phyloP scores from a whole-genome alignment of 2,888 invertebrate genomes.

The Tanypteryx hageni region DNA sequence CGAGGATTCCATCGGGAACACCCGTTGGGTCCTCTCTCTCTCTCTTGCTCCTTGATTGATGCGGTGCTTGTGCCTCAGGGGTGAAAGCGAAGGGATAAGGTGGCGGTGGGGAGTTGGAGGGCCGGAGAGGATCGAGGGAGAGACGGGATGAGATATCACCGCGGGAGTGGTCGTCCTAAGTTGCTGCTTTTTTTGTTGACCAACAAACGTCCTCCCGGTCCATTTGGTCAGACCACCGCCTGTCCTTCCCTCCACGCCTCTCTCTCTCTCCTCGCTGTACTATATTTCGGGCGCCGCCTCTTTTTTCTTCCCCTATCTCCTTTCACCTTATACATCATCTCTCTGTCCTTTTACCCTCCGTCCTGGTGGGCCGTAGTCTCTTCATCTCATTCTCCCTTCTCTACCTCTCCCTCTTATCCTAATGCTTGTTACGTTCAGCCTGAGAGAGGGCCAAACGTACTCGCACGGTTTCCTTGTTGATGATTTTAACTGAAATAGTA shows the following conservation, averaged over 20 bases:
- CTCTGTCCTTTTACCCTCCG: background rate
- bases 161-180: background rate
- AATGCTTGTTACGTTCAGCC: no score
- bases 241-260: no score
- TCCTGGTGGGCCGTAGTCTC: background rate
- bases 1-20: conserved; percentile 16
- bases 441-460: no score
- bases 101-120: background rate
- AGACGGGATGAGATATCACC: background rate
- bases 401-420: no score
- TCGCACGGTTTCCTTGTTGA: no score
- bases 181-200: conserved; percentile 30
- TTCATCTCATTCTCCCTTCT: background rate
- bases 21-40: background rate
- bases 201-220: conserved; percentile 30
- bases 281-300: background rate
- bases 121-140: background rate
- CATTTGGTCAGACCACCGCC: background rate
- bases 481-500: no score
- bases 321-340: background rate
- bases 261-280: background rate
- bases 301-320: background rate
- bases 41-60: background rate
- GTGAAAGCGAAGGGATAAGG: background rate
- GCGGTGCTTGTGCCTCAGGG: background rate